Conservation (phyloP, 2,797 vertebrate species). For the Melanotaenia parkinsoni region DNA sequence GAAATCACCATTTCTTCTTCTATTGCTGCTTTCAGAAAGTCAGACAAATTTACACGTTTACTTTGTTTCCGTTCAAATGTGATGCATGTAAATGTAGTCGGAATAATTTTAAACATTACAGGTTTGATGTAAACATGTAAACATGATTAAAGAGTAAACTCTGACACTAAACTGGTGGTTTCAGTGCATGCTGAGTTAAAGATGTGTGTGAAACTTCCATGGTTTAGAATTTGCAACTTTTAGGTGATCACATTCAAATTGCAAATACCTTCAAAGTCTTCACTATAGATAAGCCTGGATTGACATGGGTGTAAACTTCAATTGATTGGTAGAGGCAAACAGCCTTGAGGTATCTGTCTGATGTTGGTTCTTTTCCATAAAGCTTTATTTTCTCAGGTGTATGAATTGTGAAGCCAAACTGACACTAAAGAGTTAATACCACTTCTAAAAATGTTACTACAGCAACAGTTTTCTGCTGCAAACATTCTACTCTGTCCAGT, state of each 20-base stretch:
- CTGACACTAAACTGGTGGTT: background rate
- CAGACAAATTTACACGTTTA: no score
- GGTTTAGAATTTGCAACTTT: background rate
- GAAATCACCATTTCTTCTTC: no score
- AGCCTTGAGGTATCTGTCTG: background rate
- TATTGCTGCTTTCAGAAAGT: no score
- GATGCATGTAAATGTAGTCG: no score
- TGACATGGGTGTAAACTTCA: background rate
- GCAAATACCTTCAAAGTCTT: background rate
- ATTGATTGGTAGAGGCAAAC: background rate
- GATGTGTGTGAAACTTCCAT: background rate
- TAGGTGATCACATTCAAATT: background rate
- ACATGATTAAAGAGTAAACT: no score
- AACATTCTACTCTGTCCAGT: slow-evolving; percentile 1
- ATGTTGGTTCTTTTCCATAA: background rate
- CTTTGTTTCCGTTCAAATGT: no score
- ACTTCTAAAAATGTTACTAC: background rate
- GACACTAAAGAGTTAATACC: background rate
- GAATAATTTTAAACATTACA: no score
- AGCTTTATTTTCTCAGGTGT: background rate
- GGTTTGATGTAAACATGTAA: no score
- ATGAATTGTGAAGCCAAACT: background rate
- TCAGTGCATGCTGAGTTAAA: background rate
- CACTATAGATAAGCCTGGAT: background rate
- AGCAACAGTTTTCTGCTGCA: slow-evolving; percentile 6